phyloP scores from a whole-genome alignment of 2,113 vertebrate genomes.

The Glaucidium brasilianum region DNA sequence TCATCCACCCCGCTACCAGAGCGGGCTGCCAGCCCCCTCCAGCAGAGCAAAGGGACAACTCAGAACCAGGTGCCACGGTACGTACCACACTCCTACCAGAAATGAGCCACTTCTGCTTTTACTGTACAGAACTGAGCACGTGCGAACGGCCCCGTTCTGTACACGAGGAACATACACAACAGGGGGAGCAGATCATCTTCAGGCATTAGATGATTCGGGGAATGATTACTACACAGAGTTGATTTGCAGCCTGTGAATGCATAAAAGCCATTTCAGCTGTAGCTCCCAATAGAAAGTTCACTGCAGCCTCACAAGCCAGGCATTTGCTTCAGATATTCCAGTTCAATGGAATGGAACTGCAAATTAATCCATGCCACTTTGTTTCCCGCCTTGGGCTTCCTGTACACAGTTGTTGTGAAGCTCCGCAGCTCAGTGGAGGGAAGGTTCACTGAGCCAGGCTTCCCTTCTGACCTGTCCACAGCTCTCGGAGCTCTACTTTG shows the following conservation, averaged over 20 bases:
- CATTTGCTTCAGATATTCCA: not conserved
- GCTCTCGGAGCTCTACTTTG: conserved; percentile 87
- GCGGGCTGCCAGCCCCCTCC: not conserved
- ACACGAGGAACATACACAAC: not conserved
- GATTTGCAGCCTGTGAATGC: not conserved
- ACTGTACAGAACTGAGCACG: accelerated
- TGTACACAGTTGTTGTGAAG: accelerated
- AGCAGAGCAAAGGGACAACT: not conserved
- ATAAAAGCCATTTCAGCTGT: conserved; percentile 12
- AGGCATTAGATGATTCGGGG: not conserved
- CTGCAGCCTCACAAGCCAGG: not conserved
- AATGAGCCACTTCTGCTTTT: not conserved
- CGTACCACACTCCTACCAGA: not conserved
- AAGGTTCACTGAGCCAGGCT: conserved; percentile 78
- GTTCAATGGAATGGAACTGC: not conserved
- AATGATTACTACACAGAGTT: not conserved
- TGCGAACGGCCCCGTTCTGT: accelerated
- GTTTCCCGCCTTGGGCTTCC: not conserved
- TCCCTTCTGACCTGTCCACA: conserved; percentile 94
- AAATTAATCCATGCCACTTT: not conserved
- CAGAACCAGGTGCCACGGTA: not conserved
- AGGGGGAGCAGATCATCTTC: not conserved
- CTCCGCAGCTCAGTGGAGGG: accelerated
- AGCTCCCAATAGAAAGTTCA: not conserved
- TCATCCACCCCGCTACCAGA: not conserved